Evolutionary conservation across 1,140 invertebrate species (phyloP), one percentile per base, ranked within the genome.

Genomic region (Leptonema lineaticorne): DNA sequence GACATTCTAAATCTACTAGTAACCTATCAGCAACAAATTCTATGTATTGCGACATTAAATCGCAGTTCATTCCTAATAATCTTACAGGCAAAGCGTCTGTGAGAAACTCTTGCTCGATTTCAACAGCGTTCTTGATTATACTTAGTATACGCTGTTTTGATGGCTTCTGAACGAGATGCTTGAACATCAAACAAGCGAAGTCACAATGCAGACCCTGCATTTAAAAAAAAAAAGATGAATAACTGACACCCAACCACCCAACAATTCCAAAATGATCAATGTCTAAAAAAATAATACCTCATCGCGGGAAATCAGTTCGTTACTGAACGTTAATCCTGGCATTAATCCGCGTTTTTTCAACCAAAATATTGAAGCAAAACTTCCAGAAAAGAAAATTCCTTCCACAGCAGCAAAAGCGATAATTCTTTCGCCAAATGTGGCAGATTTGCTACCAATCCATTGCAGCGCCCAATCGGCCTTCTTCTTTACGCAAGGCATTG

Each of bases 301-400:
- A 83, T 99, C 97, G 71, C 98, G 87, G 18, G 96, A 98, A 75
- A 99, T 99, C 0, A 99, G 85, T 81, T 99, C 98, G 83, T 99
- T 99, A 74, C 95, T 98, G 81, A 99, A 99, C 0, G 97, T 99
- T 11, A 99, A 82, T 11, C 98, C 98, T 30, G 97, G 97, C 97
- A 99, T 99, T 0, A 98, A 83, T 4, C 97, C 97, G 65, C 97
- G 83, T 76, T 99, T 99, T 78, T 99, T 99, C 6, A 99, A 78
- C 98, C 98, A 99, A 79, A 99, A 99, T 68, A 99, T 99, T 0
- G 97, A 87, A n/a, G 97, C 97, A 84, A 99, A 99, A 76, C 95
- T 97, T 20, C 98, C 98, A 68, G 93, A 95, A 78, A 97, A 97
- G 82, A 99, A 99, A 64, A 99, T 98, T 11, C 97, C 98, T 79